A percentile compares a stretch with the other conserved stretches of the same genome.
Conservation (phyloP, 2,797 vertebrate species). For the Leptodactylus fallax region DNA sequence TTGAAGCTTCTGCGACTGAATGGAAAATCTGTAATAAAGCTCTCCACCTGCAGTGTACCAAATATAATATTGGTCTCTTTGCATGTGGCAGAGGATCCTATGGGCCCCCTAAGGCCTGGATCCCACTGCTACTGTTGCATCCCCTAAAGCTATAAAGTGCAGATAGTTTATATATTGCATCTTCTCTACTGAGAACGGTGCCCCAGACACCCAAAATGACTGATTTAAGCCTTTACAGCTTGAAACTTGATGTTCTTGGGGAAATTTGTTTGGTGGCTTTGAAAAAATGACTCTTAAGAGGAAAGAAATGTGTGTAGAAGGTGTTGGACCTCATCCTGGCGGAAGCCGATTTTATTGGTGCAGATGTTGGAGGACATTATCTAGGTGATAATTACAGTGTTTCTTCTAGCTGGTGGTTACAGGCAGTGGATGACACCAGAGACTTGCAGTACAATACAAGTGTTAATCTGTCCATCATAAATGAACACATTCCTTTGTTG, state of each 20-base stretch:
- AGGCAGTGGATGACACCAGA: background rate
- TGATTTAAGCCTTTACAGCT: background rate
- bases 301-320: conserved; percentile 29
- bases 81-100: background rate
- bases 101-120: background rate
- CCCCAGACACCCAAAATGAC: background rate
- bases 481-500: background rate
- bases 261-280: conserved; percentile 2
- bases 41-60: too few species aligned
- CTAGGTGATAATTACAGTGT: conserved; percentile 27
- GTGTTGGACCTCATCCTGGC: conserved; percentile 7
- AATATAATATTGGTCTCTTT: background rate
- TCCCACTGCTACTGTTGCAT: background rate
- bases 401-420: background rate
- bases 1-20: too few species aligned
- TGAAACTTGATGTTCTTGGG: background rate
- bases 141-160: background rate
- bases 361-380: conserved; percentile 46
- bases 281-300: background rate
- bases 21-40: too few species aligned
- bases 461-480: background rate
- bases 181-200: background rate
- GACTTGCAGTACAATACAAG: conserved; percentile 16
- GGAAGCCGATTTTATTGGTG: conserved; percentile 40
- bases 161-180: background rate